Conservation (phyloP, 2,797 vertebrate genomes). For the Phataginus tricuspis region DNA sequence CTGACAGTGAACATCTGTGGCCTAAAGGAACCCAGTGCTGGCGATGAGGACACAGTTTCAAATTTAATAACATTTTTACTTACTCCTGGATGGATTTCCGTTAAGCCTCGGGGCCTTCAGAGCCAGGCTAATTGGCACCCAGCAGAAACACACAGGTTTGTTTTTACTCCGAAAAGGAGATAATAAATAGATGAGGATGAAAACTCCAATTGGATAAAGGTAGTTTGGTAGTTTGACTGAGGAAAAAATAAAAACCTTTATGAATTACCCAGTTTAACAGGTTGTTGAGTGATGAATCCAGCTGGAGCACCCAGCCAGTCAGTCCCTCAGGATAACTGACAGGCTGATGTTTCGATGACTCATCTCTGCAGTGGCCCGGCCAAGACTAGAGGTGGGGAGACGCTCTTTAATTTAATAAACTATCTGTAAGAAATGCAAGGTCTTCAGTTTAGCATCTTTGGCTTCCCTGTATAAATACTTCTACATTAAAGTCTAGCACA, state of each 20-base stretch:
- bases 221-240: not conserved
- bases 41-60: not conserved
- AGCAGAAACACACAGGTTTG: conserved; percentile 4
- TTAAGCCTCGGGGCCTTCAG: not conserved
- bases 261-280: not conserved
- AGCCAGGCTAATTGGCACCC: conserved; percentile 62
- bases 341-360: not conserved
- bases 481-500: conserved; percentile 57
- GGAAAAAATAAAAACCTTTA: conserved; percentile 43
- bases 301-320: not conserved
- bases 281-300: not conserved
- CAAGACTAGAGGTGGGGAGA: conserved; percentile 55
- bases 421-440: conserved; percentile 53
- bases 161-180: conserved; percentile 38
- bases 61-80: conserved; percentile 58
- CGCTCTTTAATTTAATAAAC: conserved; percentile 52
- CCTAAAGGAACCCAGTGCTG: conserved; percentile 16
- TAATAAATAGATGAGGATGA: conserved; percentile 54
- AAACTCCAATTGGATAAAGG: conserved; percentile 64
- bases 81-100: conserved; percentile 18
- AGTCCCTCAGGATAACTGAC: not conserved
- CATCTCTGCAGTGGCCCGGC: not conserved
- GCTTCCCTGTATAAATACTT: conserved; percentile 34
- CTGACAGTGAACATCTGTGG: conserved; percentile 47
- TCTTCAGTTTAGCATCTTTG: conserved; percentile 17